A percentile compares a stretch with the other conserved stretches of the same genome.
Evolutionary conservation across 2,888 invertebrate species (phyloP).

Genomic region (Copidosoma aretas): DNA sequence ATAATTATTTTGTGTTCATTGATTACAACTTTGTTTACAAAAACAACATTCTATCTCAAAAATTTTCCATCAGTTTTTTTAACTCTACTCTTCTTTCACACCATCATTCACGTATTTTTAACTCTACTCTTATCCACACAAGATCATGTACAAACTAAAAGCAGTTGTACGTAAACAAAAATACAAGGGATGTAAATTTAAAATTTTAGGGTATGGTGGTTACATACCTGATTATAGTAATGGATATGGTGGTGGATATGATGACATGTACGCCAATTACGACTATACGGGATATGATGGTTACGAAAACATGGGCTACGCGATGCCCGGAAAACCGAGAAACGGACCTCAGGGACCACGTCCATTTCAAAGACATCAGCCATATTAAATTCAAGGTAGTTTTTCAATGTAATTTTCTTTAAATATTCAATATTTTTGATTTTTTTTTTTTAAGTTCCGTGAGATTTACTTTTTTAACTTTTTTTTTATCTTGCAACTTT

Average conservation of each 20-base stretch:
- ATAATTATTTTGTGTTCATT: slow-evolving; percentile 39
- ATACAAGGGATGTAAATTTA: slow-evolving; percentile 33
- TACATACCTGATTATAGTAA: slow-evolving; percentile 54
- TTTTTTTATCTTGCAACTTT: slow-evolving; percentile 3
- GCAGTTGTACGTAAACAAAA: slow-evolving; percentile 11
- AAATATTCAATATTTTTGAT: slow-evolving; percentile 2
- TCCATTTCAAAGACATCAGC: slow-evolving; percentile 62
- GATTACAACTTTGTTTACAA: slow-evolving; percentile 24
- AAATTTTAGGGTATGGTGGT: slow-evolving; percentile 41
- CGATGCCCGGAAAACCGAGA: slow-evolving; percentile 58
- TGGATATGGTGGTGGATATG: slow-evolving; percentile 60
- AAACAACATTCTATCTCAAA: background rate
- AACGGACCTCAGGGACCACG: slow-evolving; percentile 59
- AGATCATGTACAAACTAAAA: no score
- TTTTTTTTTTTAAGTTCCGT: background rate
- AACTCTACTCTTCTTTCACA: background rate
- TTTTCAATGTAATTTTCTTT: slow-evolving; percentile 26
- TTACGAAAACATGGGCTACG: slow-evolving; percentile 58
- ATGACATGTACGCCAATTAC: slow-evolving; percentile 62
- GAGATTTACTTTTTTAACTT: background rate
- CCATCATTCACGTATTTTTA: background rate
- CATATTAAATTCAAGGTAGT: slow-evolving; percentile 54
- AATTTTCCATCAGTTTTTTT: slow-evolving; percentile 1
- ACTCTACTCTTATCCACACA: background rate
- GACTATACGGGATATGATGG: slow-evolving; percentile 61